Evolutionary conservation across 2,888 invertebrate species (phyloP), one percentile per base, ranked within the genome.

Genomic region (Drosophila greeni): DNA sequence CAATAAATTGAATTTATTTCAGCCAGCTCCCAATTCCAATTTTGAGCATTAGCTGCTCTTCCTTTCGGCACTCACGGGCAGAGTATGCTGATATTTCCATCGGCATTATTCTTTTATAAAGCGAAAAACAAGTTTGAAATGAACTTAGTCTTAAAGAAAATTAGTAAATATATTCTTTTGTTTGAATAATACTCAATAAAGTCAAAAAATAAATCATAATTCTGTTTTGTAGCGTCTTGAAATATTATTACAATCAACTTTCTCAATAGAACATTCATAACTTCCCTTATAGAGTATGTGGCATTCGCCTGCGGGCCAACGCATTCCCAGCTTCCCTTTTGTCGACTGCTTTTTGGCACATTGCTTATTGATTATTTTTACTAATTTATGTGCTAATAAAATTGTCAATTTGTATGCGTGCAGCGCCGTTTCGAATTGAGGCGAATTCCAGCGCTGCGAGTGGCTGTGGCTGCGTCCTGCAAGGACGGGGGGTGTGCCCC

Each of bases 331-430:
- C 26, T 34, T 20, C 31, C 36, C 16, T 39, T 48, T 23, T 26
- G 37, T 61, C 58, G 51, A 52, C 72, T 78, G 76, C 67, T 77
- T 83, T 76, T 80, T 70, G 77, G 73, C 78, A 83, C 78, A 82
- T 80, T 75, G 78, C 84, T 85, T 81, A 81, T 81, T 81, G 81
- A 81, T 85, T 81, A 85, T 81, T 85, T 82, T 74, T 59, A 78
- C 84, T 81, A 81, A 81, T 81, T 81, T 81, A 81, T 81, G 85
- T 78, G 68, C 85, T 74, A 84, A 81, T 81, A 81, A 81, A 85
- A 81, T 78, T 85, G 84, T 78, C 84, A 81, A 84, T 83, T 84
- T 82, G 84, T 84, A 80, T 84, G 80, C 80, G 80, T 73, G 82
- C 71, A 58, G 51, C 24, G 54, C 52, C 51, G 31, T 51, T 47